Evolutionary conservation across 2,113 vertebrate species (phyloP), one percentile per base, ranked within the genome.

Genomic region (Ceyx margarethae): DNA sequence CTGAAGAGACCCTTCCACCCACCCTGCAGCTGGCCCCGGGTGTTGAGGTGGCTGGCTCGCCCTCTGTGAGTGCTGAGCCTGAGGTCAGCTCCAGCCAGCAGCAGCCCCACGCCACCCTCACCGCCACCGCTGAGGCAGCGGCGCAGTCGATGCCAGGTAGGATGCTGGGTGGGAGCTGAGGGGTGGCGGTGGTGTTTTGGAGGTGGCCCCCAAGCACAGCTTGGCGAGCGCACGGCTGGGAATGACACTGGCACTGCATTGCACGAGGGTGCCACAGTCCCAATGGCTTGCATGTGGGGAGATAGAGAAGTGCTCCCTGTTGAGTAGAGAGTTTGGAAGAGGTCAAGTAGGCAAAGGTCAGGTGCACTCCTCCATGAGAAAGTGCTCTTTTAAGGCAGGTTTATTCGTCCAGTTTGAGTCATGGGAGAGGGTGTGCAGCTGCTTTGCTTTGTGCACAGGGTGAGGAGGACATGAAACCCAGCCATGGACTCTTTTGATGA

Each of bases 21-120:
- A 73, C 96, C 8, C 91, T 96, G 4, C 97, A 96, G 61, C 92
- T 97, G 57, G 86, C 93, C 16, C 82, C 96, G 1, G 96, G 96
- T 1, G 91, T 93, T 7, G 98, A 98, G 46, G 69, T 80, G 29
- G 97, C 96, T 3, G 19, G 97, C 46, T 98, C 98, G 1, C 98
- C 98, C 11, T 96, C 94, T 0, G 93, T 98, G 79, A 98, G 97
- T 29, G 22, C 98, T 0, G 98, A 98, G 83, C 98, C 98, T 2
- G 98, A 98, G 96, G 98, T 98, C 95, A 98, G 98, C 95, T 98
- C 98, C 86, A 98, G 98, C 86, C 98, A 98, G 93, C 98, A 97
- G 82, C 98, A 97, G 89, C 93, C 97, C 56, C 95, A 85, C 2
- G 35, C 90, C 0, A 75, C 51, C 37, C 96, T 97, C 9, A 54